Base-by-base conservation (phyloP, 2,113 vertebrate genomes). In the Heptranchias perlo region DNA sequence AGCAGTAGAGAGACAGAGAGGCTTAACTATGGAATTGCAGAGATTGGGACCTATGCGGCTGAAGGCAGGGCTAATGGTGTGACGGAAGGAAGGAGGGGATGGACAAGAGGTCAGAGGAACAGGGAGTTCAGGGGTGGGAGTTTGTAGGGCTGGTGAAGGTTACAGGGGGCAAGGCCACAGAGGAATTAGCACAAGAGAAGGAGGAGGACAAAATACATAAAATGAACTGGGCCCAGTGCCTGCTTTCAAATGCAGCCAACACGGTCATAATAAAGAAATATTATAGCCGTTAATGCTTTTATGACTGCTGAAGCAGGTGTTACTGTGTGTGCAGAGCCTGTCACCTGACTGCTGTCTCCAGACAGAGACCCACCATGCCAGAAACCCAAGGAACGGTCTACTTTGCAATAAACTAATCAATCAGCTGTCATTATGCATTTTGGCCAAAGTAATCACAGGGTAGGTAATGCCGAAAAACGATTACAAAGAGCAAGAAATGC, bases 321-420 rank as follows among this genome's bases (percentile, higher is more conserved):
- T n/a, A 35, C 61, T 96, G 96, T 96, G 96, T 96, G 96, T 87
- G 92, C 49, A 58, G 95, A 91, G 95, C 25, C 96, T 96, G 92
- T 96, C 96, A 97, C 96, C 96, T 96, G 96, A 87, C 47, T 61
- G 78, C 67, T 93, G 49, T 25, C 78, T 47, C 44, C 96, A 94
- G 76, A 25, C 54, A 58, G 91, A 62, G n/a, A 23, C 82, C 96
- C 64, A 96, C 96, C 96, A 97, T 97, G 97, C 97, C 97, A 98
- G 97, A 97, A 97, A 97, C 95, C 96, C 95, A 96, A 96, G 97
- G 97, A 97, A 97, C 97, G 96, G 97, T 97, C 97, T 73, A 97
- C 94, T 98, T 98, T 97, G 97, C 97, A 97, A 97, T 97, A 98
- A 98, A 97, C 97, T 97, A 98, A 98, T 98, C 98, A 98, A 98